A percentile compares a stretch with the other conserved stretches of the same genome.
These are phyloP conservation scores for Micrastur ruficollis DNA, from an alignment of 2,797 vertebrate species.

Conservation along the genomic window DNA sequence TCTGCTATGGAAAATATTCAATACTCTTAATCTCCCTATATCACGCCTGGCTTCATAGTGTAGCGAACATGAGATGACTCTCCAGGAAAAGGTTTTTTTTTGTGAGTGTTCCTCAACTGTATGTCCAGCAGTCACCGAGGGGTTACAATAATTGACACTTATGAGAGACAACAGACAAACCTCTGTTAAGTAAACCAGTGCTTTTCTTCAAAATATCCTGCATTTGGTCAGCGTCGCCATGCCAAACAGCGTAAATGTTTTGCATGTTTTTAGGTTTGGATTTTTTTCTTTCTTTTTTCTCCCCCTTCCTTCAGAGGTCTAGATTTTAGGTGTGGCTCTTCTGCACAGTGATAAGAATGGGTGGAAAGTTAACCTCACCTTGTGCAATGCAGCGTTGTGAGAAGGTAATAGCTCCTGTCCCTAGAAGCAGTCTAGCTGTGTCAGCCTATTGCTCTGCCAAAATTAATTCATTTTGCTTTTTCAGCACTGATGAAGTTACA, in stretches of 20 bases:
- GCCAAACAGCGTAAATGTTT: background rate
- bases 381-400: rapidly evolving
- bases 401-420: background rate
- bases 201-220: background rate
- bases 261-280: background rate
- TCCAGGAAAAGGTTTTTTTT: background rate
- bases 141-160: background rate
- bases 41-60: background rate
- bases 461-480: background rate
- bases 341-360: background rate
- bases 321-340: background rate
- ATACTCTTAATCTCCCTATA: background rate
- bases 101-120: background rate
- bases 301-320: background rate
- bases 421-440: background rate
- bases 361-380: background rate
- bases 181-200: background rate
- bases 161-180: background rate
- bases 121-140: background rate
- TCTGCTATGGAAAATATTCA: background rate
- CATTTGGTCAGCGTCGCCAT: background rate
- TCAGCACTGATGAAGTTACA: background rate
- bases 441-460: background rate
- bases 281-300: rapidly evolving
- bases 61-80: background rate